Evolutionary conservation across 2,797 vertebrate genomes (phyloP).

Genomic region (Pantherophis vulpinus): DNA sequence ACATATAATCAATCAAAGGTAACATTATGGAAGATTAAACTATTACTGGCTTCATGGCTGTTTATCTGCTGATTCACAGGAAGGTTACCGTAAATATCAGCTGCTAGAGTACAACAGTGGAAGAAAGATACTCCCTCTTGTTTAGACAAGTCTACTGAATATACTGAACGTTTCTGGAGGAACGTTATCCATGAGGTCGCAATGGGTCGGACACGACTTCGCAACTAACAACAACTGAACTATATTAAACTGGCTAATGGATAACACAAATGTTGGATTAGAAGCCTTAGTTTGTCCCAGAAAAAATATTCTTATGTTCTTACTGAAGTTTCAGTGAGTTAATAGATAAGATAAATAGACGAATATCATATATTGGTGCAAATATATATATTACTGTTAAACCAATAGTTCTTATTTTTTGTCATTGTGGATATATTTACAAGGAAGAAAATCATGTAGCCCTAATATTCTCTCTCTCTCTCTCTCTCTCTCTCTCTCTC

Average conservation of each 20-base stretch:
- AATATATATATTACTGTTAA: background rate
- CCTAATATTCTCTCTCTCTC: no score
- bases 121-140: background rate
- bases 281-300: background rate
- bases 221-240: background rate
- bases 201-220: no score
- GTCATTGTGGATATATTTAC: no score
- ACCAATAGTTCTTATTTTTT: conserved; percentile 1
- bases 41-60: background rate
- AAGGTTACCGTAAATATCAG: background rate
- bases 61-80: background rate
- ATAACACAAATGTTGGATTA: background rate
- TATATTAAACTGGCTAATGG: background rate
- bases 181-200: no score
- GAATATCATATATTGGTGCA: background rate
- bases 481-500: background rate
- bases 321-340: background rate
- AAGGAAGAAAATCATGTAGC: background rate
- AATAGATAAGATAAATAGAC: background rate
- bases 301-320: background rate
- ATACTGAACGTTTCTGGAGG: no score
- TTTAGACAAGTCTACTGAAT: background rate
- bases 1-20: background rate
- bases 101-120: background rate
- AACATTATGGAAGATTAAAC: background rate